Conservation (phyloP, 2,888 invertebrate genomes). For the Anorthoa munda region DNA sequence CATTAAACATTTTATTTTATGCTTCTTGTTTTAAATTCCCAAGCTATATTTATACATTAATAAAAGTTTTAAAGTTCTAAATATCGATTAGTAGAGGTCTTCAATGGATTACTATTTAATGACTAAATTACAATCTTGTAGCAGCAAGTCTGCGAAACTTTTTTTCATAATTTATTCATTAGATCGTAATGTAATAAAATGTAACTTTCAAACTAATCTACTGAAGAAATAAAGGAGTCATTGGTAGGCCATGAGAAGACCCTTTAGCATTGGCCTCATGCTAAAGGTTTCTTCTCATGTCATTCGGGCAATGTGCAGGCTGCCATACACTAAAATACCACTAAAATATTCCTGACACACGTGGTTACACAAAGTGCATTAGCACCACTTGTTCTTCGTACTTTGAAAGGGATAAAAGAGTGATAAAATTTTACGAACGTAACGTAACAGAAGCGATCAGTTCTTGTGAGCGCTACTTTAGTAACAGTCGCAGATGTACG, state of each 20-base stretch:
- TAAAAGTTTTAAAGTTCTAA: not conserved
- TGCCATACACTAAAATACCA: conserved; percentile 31
- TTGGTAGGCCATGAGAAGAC: no score
- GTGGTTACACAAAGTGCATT: conserved; percentile 58
- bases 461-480: conserved; percentile 68
- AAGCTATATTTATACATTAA: not conserved
- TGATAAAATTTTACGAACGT: conserved; percentile 59
- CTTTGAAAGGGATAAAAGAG: conserved; percentile 54
- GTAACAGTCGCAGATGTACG: conserved; percentile 72
- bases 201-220: conserved; percentile 11
- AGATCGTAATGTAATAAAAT: conserved; percentile 19
- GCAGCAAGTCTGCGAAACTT: conserved; percentile 6
- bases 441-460: conserved; percentile 57
- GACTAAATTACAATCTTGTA: conserved; percentile 19
- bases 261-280: not conserved
- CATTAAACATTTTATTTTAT: conserved; percentile 30
- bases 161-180: conserved; percentile 49
- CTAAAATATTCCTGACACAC: conserved; percentile 47
- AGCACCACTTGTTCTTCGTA: conserved; percentile 45
- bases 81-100: conserved; percentile 5
- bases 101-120: conserved; percentile 16
- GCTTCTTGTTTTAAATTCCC: not conserved
- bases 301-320: not conserved
- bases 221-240: conserved; percentile 22
- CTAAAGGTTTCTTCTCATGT: not conserved